Evolutionary conservation across 2,888 invertebrate species (phyloP).

Genomic region (Cataglyphis rosenhaueri): DNA sequence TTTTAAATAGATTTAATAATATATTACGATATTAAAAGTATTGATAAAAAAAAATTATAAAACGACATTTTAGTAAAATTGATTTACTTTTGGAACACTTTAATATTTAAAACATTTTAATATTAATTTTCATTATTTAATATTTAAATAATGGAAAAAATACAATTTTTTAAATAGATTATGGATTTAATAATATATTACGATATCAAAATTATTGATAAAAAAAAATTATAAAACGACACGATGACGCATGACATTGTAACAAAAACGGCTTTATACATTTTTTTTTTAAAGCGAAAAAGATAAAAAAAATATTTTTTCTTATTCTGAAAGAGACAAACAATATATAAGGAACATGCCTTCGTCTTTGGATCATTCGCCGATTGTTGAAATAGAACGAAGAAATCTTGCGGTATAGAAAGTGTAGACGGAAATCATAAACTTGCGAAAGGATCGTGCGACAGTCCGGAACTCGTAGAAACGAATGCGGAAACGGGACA

Average conservation of each 20-base stretch:
- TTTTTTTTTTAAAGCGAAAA: background rate
- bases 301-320: slow-evolving; percentile 1
- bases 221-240: background rate
- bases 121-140: too few relatives aligned
- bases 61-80: too few relatives aligned
- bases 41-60: too few relatives aligned
- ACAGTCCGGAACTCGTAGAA: slow-evolving; percentile 66
- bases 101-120: too few relatives aligned
- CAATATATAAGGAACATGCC: slow-evolving; percentile 22
- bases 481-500: slow-evolving; percentile 61
- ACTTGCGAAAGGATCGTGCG: slow-evolving; percentile 67
- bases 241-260: background rate
- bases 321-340: slow-evolving; percentile 11
- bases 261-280: background rate
- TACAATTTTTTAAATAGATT: background rate
- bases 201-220: background rate
- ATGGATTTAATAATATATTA: background rate
- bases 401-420: slow-evolving; percentile 58
- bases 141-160: background rate
- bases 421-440: slow-evolving; percentile 73
- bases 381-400: slow-evolving; percentile 59
- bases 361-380: slow-evolving; percentile 25
- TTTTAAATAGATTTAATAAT: too few relatives aligned
- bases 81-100: too few relatives aligned
- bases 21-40: too few relatives aligned